Evolutionary conservation across 2,888 invertebrate species (phyloP), one percentile per base, ranked within the genome.

Genomic region (Spicauda simplicius): DNA sequence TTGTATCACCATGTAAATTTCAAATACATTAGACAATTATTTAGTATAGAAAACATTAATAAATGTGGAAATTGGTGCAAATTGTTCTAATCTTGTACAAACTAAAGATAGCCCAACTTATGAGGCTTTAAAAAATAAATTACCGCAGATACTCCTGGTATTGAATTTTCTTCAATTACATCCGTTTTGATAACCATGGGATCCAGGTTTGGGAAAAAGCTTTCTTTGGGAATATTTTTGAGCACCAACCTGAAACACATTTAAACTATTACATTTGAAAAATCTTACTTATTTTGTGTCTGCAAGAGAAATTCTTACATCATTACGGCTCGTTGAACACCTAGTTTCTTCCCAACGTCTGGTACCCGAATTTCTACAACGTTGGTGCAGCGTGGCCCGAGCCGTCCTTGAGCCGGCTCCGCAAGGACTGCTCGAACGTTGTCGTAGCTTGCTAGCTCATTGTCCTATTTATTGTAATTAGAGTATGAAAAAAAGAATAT

Each of bases 161-260:
- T 77, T 0, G 75, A 64, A 0, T 83, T 80, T 0, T 78, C 74
- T 19, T 74, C 54, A 0, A 81, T 58, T 0, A 72, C 68, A 10
- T 75, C 73, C 0, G 76, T 80, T 30, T 70, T 77, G 5, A 87
- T 63, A 2, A 90, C 77, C 74, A 79, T 77, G 0, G 85, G 81
- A 0, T 80, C 76, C 64, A 72, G 80, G 11, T 74, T 76, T 0
- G 69, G 56, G 0, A 82, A 76, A n/a, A 90, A 80, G 62, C 90
- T 87, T 55, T 88, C 83, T 41, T 75, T 80, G 0, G 90, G 90
- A 5, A 90, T 80, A 30, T 80, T 79, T 62, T 75, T 84, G 53
- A 90, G 70, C 37, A 88, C 75, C 64, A 90, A 80, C 84, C 90
- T 90, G 76, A n/a, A 68, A 64, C 48, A 10, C 64, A 41, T 6